These are phyloP conservation scores for Dryobates pubescens DNA, from an alignment of 2,797 vertebrate genomes.

Conservation along the genomic window DNA sequence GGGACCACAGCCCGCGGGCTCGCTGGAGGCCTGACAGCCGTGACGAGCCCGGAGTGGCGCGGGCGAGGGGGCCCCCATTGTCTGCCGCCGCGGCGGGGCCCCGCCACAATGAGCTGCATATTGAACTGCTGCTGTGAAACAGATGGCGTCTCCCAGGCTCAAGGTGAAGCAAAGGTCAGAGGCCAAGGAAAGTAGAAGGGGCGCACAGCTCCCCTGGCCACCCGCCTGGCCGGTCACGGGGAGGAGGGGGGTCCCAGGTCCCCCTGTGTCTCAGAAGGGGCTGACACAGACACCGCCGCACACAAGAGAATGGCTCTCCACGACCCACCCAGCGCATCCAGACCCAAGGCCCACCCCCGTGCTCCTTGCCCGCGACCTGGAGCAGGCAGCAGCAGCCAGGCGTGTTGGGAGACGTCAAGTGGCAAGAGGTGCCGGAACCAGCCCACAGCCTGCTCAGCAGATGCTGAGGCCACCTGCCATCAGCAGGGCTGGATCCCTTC, in stretches of 20 bases:
- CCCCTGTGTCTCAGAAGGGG: not conserved
- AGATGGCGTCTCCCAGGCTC: conserved; percentile 62
- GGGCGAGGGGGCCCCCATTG: conserved; percentile 57
- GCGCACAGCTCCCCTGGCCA: not conserved
- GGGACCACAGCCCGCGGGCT: not conserved
- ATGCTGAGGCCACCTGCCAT: conserved; percentile 9
- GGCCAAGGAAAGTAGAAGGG: conserved; percentile 15
- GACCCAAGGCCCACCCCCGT: not conserved
- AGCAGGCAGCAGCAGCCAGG: not conserved
- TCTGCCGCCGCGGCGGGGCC: conserved; percentile 22
- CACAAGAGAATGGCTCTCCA: not conserved
- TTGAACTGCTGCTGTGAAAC: conserved; percentile 44
- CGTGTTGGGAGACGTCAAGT: not conserved
- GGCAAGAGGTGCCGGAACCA: not conserved
- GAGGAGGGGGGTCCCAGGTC: not conserved
- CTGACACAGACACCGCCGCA: rapidly evolving
- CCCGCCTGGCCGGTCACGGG: rapidly evolving
- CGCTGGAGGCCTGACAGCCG: conserved; percentile 30
- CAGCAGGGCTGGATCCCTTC: not conserved
- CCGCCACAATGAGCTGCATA: conserved; percentile 47
- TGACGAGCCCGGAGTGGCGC: conserved; percentile 26
- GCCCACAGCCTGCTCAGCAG: not conserved
- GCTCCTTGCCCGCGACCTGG: not conserved
- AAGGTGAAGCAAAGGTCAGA: conserved; percentile 71
- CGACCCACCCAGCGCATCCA: not conserved